Evolutionary conservation across 2,113 vertebrate species (phyloP).

Genomic region (Corythornis vintsioides): DNA sequence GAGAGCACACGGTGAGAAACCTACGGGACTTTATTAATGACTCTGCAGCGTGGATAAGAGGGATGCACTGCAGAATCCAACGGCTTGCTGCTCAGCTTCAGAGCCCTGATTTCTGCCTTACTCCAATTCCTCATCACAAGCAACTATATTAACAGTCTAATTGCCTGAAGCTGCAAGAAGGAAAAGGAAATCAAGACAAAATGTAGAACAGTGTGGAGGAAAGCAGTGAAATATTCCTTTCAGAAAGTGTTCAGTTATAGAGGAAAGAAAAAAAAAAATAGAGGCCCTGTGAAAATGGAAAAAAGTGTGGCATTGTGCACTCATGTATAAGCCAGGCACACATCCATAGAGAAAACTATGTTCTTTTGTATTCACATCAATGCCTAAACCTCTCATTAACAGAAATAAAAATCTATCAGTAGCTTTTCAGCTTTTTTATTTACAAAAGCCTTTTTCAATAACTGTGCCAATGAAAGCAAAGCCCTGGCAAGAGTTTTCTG

Average conservation of each 20-base stretch:
- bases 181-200: not conserved
- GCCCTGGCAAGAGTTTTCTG: not conserved
- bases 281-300: not conserved
- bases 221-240: not conserved
- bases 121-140: not conserved
- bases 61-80: not conserved
- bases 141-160: not conserved
- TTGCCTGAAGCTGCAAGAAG: not conserved
- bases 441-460: not conserved
- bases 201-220: not conserved
- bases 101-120: not conserved
- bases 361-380: not conserved
- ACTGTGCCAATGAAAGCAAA: not conserved
- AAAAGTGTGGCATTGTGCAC: not conserved
- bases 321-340: not conserved
- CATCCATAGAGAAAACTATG: fast-evolving
- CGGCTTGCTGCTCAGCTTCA: not conserved
- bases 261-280: not conserved
- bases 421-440: not conserved
- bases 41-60: not conserved
- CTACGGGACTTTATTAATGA: not conserved
- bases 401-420: not conserved
- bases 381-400: not conserved
- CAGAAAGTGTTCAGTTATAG: fast-evolving
- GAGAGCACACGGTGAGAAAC: not conserved